Base-by-base conservation (phyloP, 2,797 vertebrate species). In the Champsocephalus esox region DNA sequence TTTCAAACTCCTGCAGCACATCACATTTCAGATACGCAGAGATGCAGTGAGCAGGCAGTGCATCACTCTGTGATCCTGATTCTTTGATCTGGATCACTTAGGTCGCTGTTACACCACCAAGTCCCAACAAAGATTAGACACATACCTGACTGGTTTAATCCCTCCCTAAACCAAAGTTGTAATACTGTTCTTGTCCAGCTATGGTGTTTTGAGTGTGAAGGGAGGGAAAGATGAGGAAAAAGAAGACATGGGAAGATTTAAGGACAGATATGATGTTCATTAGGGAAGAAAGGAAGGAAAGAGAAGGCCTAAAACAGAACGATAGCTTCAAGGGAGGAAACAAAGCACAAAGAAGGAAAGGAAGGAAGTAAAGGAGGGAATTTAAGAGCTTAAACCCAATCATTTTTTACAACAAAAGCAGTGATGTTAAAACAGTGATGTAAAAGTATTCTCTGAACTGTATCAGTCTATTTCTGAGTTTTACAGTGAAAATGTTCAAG, bases 81-180 rank as follows among this genome's bases (percentile, higher is more conserved):
- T 19, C 66, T n/a, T 66, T 5, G 54, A 88, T 63, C 72, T 63
- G 65, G 63, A 73, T 17, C 57, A 17, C 56, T 44, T 48, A n/a
- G 43, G 21, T 43, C 64, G 51, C 55, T 54, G 46, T 70, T 79
- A 79, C 73, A 77, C 1, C 77, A 68, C 16, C 66, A 41, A 48
- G 70, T 73, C 70, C 66, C 14, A 58, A 54, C 46, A 73, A 62
- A 77, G 34, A 86, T 86, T 71, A 80, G 71, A 75, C 63, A 14
- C 66, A 52, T 16, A 75, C 66, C 58, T 75, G 56, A 54, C 69
- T 19, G n/a, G 10, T 55, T 9, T 81, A 75, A 79, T 76, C 73
- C 51, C 16, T 70, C 48, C 9, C 44, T 56, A 19, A 72, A 67
- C 54, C 65, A 32, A 59, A 68, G 65, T 54, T 59, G 56, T 69